These are phyloP conservation scores for Drosophila pseudoananassae DNA, from an alignment of 1,140 invertebrate species.

Conservation along the genomic window DNA sequence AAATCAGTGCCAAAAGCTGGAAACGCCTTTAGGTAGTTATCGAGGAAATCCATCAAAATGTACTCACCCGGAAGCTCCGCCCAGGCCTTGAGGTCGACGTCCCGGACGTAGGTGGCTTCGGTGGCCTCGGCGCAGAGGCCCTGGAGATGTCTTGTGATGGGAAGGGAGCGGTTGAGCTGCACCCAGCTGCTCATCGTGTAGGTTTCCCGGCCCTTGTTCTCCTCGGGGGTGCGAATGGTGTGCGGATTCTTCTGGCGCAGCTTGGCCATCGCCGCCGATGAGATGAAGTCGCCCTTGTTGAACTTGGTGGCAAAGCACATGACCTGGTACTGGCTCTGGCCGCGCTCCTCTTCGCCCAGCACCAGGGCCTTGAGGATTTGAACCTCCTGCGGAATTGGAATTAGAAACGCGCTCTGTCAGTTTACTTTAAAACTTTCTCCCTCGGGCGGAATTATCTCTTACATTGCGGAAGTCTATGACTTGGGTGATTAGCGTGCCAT, in stretches of 20 bases:
- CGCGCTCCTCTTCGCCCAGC: constrained; percentile 97
- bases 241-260: constrained; percentile 96
- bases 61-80: constrained; percentile 89
- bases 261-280: constrained; percentile 98
- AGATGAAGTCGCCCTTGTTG: constrained; percentile 96
- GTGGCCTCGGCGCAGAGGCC: constrained; percentile 90
- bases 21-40: neutral
- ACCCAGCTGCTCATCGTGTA: constrained; percentile 93
- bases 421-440: too few species aligned
- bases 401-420: neutral
- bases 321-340: constrained; percentile 94
- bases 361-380: constrained; percentile 95
- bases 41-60: neutral
- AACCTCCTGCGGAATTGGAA: constrained; percentile 89
- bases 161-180: constrained; percentile 87
- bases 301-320: constrained; percentile 96
- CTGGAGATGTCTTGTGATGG: constrained; percentile 91
- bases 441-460: constrained; percentile 82
- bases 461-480: constrained; percentile 97
- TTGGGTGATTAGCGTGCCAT: constrained; percentile 95
- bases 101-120: constrained; percentile 91
- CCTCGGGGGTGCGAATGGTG: constrained; percentile 93
- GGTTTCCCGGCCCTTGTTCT: constrained; percentile 92
- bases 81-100: constrained; percentile 92
- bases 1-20: neutral